These are phyloP conservation scores for Melinopterus prodromus DNA, from an alignment of 2,888 invertebrate genomes.

Conservation along the genomic window DNA sequence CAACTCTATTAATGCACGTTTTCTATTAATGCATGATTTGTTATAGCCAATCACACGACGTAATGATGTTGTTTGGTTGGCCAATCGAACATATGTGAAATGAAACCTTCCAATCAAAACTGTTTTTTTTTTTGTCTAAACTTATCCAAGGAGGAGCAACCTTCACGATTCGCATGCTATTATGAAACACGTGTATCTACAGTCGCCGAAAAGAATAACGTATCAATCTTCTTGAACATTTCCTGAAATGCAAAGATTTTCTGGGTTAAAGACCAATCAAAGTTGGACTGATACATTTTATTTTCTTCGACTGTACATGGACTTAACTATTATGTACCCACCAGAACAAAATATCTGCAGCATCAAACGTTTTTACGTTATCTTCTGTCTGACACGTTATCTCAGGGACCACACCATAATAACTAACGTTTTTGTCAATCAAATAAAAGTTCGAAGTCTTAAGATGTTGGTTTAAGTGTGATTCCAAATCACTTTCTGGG, in stretches of 20 bases:
- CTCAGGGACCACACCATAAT: constrained; percentile 54
- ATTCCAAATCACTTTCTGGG: constrained; percentile 51
- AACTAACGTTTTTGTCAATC: constrained; percentile 48
- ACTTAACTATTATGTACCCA: constrained; percentile 42
- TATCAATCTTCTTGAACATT: neutral
- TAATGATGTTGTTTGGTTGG: too few relatives aligned
- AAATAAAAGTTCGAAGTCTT: constrained; percentile 50
- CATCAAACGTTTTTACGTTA: constrained; percentile 48
- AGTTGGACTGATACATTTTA: neutral
- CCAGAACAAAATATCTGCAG: constrained; percentile 57
- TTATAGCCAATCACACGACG: too few relatives aligned
- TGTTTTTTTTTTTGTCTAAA: too few relatives aligned
- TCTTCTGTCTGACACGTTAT: constrained; percentile 52
- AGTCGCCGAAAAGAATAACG: neutral
- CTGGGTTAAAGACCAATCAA: too few relatives aligned
- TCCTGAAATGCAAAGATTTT: constrained; percentile 4
- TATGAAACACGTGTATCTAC: too few relatives aligned
- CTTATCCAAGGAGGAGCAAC: too few relatives aligned
- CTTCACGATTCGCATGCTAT: too few relatives aligned
- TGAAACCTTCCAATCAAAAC: too few relatives aligned
- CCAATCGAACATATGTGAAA: too few relatives aligned
- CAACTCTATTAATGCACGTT: too few relatives aligned
- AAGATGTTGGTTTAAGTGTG: constrained; percentile 51
- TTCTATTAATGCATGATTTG: too few relatives aligned
- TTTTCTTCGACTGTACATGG: neutral